A percentile compares a stretch with the other conserved stretches of the same genome.
Evolutionary conservation across 1,140 invertebrate genomes (phyloP).

Genomic region (Drosophila orena): DNA sequence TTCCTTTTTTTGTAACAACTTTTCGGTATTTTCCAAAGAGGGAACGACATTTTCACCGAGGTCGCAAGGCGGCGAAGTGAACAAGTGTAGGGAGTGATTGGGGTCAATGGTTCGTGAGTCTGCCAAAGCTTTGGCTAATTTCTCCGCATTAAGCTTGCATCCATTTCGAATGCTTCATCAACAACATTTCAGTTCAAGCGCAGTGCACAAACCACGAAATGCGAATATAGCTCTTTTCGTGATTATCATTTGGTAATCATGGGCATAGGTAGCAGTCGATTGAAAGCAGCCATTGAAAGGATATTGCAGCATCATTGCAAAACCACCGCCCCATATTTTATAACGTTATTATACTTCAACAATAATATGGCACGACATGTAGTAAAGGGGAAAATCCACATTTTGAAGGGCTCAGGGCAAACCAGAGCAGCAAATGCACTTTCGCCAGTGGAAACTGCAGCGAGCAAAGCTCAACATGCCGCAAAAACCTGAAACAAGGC

Average conservation of each 20-base stretch:
- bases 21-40: constrained; percentile 40
- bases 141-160: constrained; percentile 3
- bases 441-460: constrained; percentile 39
- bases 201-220: background rate
- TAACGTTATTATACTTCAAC: background rate
- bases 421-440: constrained; percentile 52
- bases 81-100: constrained; percentile 57
- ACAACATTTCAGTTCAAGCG: background rate
- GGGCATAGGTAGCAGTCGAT: too few species aligned
- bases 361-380: constrained; percentile 5
- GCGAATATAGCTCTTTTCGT: background rate
- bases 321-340: background rate
- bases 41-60: constrained; percentile 26
- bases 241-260: too few species aligned
- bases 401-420: constrained; percentile 36
- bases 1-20: constrained; percentile 26
- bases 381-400: background rate
- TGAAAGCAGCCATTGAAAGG: too few species aligned
- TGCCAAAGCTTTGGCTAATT: constrained; percentile 31
- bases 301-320: background rate
- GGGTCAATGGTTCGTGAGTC: constrained; percentile 59
- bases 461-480: constrained; percentile 49
- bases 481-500: constrained; percentile 63
- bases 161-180: background rate
- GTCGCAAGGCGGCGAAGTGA: constrained; percentile 35